These are phyloP conservation scores for Parazoanthus atlanticus DNA, from an alignment of 92 coral and sea anemone species.

Conservation along the genomic window DNA sequence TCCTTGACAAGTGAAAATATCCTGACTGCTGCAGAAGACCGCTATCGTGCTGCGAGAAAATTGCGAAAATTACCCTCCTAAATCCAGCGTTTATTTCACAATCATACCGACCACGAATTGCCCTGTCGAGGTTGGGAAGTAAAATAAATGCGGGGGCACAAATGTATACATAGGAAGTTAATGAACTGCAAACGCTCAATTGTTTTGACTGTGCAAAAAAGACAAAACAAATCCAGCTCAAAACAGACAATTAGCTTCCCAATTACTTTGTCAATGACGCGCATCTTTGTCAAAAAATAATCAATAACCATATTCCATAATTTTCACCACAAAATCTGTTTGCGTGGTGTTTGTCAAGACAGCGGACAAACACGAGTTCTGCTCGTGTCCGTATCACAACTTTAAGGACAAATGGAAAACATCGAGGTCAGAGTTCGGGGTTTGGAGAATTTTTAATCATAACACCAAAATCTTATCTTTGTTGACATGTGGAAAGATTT, in stretches of 20 bases:
- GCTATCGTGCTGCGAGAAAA: slow-evolving; percentile 15
- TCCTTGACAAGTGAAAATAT: slow-evolving; percentile 24
- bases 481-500: slow-evolving; percentile 60
- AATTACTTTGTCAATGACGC: slow-evolving; percentile 1
- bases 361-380: neutral
- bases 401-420: slow-evolving; percentile 43
- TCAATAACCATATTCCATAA: neutral
- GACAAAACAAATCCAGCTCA: neutral
- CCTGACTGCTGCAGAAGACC: neutral
- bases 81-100: slow-evolving; percentile 30
- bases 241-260: slow-evolving; percentile 7
- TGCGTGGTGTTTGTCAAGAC: slow-evolving; percentile 18
- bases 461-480: slow-evolving; percentile 68
- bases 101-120: neutral
- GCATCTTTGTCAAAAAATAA: slow-evolving; percentile 6
- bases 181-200: neutral
- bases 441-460: slow-evolving; percentile 52
- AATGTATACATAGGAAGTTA: neutral
- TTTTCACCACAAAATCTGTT: neutral
- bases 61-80: neutral
- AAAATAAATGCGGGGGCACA: neutral
- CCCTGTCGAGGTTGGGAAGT: neutral
- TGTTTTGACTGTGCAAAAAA: neutral
- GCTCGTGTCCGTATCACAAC: slow-evolving; percentile 21
- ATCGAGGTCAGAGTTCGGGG: slow-evolving; percentile 46